These are phyloP conservation scores for Etheostoma spectabile DNA, from an alignment of 2,113 vertebrate species.

Conservation along the genomic window DNA sequence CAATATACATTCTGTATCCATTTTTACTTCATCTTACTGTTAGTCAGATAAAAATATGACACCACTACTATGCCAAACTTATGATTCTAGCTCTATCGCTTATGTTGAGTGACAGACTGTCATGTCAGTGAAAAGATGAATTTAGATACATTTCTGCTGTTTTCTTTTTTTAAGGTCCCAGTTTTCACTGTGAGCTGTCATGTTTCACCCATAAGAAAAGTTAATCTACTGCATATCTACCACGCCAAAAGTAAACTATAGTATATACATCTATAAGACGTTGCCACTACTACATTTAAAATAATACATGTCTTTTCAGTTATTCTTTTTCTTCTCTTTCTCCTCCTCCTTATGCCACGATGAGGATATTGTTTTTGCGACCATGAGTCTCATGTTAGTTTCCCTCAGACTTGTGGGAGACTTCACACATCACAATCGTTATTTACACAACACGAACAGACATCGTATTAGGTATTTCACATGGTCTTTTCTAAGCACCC, in stretches of 20 bases:
- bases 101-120: conserved; percentile 23
- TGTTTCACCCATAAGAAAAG: conserved; percentile 9
- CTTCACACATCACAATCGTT: conserved; percentile 16
- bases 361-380: conserved; percentile 9
- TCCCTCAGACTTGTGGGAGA: conserved; percentile 29
- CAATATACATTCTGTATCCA: background rate
- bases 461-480: conserved; percentile 28
- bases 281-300: background rate
- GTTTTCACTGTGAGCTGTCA: conserved; percentile 7
- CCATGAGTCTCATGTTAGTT: conserved; percentile 19
- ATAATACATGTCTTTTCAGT: conserved; percentile 26
- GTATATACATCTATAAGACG: background rate
- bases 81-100: background rate
- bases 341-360: conserved; percentile 2
- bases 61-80: conserved; percentile 1
- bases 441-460: conserved; percentile 35
- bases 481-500: conserved; percentile 19
- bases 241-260: background rate
- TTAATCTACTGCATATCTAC: conserved; percentile 8
- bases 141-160: background rate
- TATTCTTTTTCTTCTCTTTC: background rate
- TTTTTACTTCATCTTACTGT: background rate
- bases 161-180: background rate
- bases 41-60: conserved; percentile 18
- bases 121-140: conserved; percentile 16